phyloP scores from a whole-genome alignment of 2,888 invertebrate genomes.

The Heliconius ismenius region DNA sequence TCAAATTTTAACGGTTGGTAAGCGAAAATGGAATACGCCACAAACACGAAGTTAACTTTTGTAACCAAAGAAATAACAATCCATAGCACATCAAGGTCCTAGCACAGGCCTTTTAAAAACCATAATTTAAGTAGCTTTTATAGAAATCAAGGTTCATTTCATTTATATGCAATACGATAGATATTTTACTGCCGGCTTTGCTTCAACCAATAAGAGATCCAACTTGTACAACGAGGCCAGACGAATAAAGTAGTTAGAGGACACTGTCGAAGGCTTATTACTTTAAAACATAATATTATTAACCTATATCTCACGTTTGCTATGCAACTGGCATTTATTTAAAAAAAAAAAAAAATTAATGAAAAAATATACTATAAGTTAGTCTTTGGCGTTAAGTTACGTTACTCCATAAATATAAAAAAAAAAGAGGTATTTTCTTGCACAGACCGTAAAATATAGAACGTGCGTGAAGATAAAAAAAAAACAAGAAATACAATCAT shows the following conservation, averaged over 20 bases:
- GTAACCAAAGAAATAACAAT: neutral
- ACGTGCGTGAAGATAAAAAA: conserved; percentile 5
- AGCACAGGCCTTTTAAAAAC: neutral
- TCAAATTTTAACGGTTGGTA: neutral
- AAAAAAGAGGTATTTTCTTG: neutral
- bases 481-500: conserved; percentile 13
- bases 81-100: neutral
- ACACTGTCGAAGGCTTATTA: neutral
- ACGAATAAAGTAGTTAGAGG: conserved; percentile 41
- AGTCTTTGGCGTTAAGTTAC: neutral
- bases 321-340: neutral
- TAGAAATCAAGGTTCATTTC: conserved; percentile 2
- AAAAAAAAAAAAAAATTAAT: no score
- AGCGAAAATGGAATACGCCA: neutral
- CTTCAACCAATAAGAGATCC: conserved; percentile 49
- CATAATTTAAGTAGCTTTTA: neutral
- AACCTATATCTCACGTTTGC: conserved; percentile 1
- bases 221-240: conserved; percentile 43
- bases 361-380: neutral
- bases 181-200: conserved; percentile 50
- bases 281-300: conserved; percentile 25
- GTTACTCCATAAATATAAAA: neutral
- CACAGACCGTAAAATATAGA: neutral
- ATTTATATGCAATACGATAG: conserved; percentile 48
- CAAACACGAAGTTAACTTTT: no score